Conservation (phyloP, 1,140 invertebrate genomes). For the Drosophila erecta region DNA sequence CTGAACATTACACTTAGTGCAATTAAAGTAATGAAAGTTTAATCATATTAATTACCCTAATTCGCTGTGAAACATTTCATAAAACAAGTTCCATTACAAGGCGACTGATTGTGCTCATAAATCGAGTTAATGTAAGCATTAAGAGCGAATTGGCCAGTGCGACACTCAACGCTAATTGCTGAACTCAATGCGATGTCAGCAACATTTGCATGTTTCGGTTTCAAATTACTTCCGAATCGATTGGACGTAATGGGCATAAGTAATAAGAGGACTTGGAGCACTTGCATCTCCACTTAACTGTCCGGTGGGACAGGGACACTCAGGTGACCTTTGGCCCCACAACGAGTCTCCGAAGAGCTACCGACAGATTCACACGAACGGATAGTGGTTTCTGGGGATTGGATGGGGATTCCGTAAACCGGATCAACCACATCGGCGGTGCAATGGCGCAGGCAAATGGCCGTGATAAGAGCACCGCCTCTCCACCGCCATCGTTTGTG, state of each 20-base stretch:
- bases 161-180: constrained; percentile 47
- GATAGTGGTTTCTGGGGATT: constrained; percentile 26
- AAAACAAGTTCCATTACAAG: constrained; percentile 28
- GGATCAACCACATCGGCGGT: constrained; percentile 75
- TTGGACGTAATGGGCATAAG: constrained; percentile 46
- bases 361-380: constrained; percentile 36
- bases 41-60: constrained; percentile 16
- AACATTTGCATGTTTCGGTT: constrained; percentile 55
- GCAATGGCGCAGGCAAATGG: constrained; percentile 71
- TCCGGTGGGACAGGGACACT: constrained; percentile 7
- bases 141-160: neutral
- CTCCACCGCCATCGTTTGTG: constrained; percentile 53
- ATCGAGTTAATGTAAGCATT: constrained; percentile 26
- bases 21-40: constrained; percentile 22
- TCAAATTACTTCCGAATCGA: constrained; percentile 39
- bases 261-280: constrained; percentile 31
- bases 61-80: constrained; percentile 16
- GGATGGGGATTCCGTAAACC: constrained; percentile 52
- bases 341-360: constrained; percentile 38
- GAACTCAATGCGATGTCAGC: constrained; percentile 34
- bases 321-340: constrained; percentile 28
- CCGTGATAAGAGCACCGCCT: constrained; percentile 70
- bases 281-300: constrained; percentile 4
- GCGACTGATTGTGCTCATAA: constrained; percentile 26
- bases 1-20: neutral